Conservation (phyloP, 2,888 invertebrate genomes). For the Lissonota sp. region DNA sequence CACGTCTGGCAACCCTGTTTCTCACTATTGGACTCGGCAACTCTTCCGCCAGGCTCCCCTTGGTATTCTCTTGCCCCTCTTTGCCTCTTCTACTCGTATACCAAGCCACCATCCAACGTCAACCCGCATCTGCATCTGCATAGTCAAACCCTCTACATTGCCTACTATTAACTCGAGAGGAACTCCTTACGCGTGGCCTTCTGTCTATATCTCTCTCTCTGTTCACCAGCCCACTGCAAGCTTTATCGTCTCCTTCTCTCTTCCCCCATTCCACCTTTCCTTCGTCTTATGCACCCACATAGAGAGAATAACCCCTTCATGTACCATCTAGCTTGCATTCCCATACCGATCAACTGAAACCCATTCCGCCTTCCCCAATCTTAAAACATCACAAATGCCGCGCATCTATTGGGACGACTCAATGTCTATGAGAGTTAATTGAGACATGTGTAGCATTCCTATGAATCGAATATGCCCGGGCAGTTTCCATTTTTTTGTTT, state of each 20-base stretch:
- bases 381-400: conserved; percentile 41
- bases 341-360: background rate
- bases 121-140: conserved; percentile 65
- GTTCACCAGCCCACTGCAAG: background rate
- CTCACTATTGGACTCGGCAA: conserved; percentile 40
- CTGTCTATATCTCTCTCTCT: conserved; percentile 22
- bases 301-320: background rate
- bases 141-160: conserved; percentile 67
- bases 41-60: conserved; percentile 19
- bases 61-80: conserved; percentile 17
- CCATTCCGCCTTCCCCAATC: conserved; percentile 15
- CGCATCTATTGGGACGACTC: conserved; percentile 19
- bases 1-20: conserved; percentile 45
- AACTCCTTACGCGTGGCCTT: conserved; percentile 3
- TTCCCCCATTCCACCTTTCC: conserved; percentile 20
- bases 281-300: background rate
- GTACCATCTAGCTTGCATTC: background rate
- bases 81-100: conserved; percentile 27
- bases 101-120: conserved; percentile 50
- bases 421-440: background rate
- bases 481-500: no score
- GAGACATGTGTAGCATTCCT: conserved; percentile 15
- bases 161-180: conserved; percentile 68
- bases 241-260: background rate
- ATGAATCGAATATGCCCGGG: background rate